Conservation (phyloP, 1,140 invertebrate genomes). For the Drosophila suzukii region DNA sequence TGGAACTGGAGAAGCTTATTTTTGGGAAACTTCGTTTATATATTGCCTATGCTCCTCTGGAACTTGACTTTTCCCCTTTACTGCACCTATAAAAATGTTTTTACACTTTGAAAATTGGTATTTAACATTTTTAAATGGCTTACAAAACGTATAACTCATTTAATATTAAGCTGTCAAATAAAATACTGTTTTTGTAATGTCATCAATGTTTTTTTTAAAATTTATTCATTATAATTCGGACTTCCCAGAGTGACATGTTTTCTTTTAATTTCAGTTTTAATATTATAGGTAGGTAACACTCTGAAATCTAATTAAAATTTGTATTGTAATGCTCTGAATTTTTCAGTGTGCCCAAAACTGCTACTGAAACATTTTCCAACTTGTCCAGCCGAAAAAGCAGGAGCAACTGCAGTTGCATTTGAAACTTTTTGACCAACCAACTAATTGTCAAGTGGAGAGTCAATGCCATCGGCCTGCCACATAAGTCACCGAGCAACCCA, state of each 20-base stretch:
- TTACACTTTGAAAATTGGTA: not conserved
- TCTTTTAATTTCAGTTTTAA: too few relatives aligned
- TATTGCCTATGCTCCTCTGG: not conserved
- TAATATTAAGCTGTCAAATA: too few relatives aligned
- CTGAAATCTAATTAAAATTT: too few relatives aligned
- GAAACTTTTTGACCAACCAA: conserved; percentile 56
- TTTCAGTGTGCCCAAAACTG: conserved; percentile 14
- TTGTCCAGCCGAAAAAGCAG: conserved; percentile 23
- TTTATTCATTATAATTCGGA: too few relatives aligned
- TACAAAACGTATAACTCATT: too few relatives aligned
- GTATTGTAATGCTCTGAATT: not conserved
- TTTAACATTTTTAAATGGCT: not conserved
- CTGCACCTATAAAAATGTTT: not conserved
- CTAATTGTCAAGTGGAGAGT: conserved; percentile 59
- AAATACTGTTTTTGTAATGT: too few relatives aligned
- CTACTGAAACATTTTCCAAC: conserved; percentile 26
- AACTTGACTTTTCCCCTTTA: not conserved
- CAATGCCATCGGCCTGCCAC: conserved; percentile 36
- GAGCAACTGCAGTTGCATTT: conserved; percentile 42
- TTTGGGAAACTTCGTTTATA: not conserved
- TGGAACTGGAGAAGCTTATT: conserved; percentile 13
- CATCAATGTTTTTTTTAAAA: too few relatives aligned
- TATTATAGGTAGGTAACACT: too few relatives aligned
- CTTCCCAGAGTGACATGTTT: too few relatives aligned
- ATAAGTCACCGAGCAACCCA: conserved; percentile 37